These are phyloP conservation scores for Heliothis peltigera DNA, from an alignment of 2,888 invertebrate genomes.

Conservation along the genomic window DNA sequence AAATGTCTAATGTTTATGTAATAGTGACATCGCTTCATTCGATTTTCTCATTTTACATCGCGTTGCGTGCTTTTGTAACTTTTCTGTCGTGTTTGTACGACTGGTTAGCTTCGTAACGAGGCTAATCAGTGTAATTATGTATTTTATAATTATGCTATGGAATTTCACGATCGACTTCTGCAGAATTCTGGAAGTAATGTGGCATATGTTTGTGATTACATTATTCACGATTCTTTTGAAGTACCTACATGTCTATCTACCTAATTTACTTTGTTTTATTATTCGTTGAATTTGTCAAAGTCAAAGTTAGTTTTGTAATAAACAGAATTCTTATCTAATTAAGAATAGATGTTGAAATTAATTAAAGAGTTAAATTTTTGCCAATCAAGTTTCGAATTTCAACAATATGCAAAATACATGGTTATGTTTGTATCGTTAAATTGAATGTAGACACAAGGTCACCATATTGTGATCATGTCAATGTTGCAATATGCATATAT, in stretches of 20 bases:
- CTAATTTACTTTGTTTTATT: not conserved
- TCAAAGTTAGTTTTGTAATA: conserved; percentile 7
- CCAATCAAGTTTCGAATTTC: conserved; percentile 56
- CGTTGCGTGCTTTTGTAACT: conserved; percentile 34
- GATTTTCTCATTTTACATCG: conserved; percentile 39
- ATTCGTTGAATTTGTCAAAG: not conserved
- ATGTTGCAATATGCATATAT: conserved; percentile 31
- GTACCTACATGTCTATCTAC: not conserved
- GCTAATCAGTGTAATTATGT: conserved; percentile 35
- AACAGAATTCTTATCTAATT: conserved; percentile 30
- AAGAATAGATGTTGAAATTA: conserved; percentile 40
- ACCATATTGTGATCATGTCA: conserved; percentile 32
- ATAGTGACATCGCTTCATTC: conserved; percentile 49
- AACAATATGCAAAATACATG: conserved; percentile 60
- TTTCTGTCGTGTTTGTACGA: conserved; percentile 21
- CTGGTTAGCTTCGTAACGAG: conserved; percentile 25
- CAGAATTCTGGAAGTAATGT: conserved; percentile 22
- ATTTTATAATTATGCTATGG: conserved; percentile 20
- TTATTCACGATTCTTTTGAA: not conserved
- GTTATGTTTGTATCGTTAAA: conserved; percentile 51
- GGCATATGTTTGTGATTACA: not conserved
- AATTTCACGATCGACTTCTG: conserved; percentile 4
- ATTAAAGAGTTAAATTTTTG: conserved; percentile 50
- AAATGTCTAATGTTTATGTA: conserved; percentile 56
- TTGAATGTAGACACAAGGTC: conserved; percentile 54